These are phyloP conservation scores for Apodemus agrarius DNA, from an alignment of 2,797 vertebrate species.

Conservation along the genomic window DNA sequence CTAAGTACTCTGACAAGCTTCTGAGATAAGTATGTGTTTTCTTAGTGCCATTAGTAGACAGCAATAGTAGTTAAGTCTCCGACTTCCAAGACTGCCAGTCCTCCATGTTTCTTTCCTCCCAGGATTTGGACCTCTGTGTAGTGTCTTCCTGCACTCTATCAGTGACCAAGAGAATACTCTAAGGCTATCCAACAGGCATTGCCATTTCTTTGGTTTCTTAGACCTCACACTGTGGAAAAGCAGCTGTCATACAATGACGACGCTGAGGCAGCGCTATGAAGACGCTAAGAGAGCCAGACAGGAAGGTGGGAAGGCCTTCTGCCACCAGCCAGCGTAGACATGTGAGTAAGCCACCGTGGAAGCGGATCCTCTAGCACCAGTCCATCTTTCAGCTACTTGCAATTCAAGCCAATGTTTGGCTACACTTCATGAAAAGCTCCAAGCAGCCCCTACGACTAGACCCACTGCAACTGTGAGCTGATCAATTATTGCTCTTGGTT, in stretches of 20 bases:
- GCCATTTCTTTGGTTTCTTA: conserved; percentile 23
- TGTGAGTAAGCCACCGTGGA: neutral
- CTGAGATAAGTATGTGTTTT: conserved; percentile 33
- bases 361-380: neutral
- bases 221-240: neutral
- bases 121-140: neutral
- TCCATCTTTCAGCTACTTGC: neutral
- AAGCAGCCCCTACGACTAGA: conserved; percentile 27
- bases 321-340: neutral
- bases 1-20: conserved; percentile 28
- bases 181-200: conserved; percentile 36
- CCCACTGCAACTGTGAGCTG: neutral
- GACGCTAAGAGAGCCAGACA: neutral
- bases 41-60: conserved; percentile 8
- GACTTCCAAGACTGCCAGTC: neutral
- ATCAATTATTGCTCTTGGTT: conserved; percentile 43
- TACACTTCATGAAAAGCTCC: neutral
- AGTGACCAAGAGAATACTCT: neutral
- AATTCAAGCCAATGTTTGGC: neutral
- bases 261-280: neutral
- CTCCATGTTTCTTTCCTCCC: conserved; percentile 6
- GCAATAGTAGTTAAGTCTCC: neutral
- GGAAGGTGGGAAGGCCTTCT: conserved; percentile 8
- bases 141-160: conserved; percentile 1
- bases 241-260: neutral